Evolutionary conservation across 2,888 invertebrate species (phyloP).

Genomic region (Xanthia togata): DNA sequence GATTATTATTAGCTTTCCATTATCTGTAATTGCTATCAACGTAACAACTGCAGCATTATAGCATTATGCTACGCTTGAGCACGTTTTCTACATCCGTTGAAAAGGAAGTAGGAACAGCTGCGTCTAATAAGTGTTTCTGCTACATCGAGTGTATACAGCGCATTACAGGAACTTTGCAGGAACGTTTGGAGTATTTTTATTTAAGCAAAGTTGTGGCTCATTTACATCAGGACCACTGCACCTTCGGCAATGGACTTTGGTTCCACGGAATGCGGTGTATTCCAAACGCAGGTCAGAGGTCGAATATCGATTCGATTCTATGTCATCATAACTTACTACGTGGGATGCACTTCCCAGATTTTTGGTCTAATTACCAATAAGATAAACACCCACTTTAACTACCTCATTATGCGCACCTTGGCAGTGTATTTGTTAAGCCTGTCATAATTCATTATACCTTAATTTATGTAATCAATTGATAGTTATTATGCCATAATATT

Average conservation of each 20-base stretch:
- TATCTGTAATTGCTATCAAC: not conserved
- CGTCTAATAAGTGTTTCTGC: not conserved
- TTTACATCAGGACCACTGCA: not conserved
- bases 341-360: not conserved
- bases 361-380: not conserved
- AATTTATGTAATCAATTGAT: constrained; percentile 31
- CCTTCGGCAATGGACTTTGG: not conserved
- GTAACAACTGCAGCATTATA: not conserved
- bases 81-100: not conserved
- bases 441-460: constrained; percentile 11
- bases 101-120: too few relatives aligned
- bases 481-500: constrained; percentile 50
- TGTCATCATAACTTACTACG: not conserved
- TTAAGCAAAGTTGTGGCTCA: not conserved
- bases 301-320: not conserved
- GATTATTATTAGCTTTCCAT: not conserved
- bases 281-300: not conserved
- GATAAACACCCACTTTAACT: not conserved
- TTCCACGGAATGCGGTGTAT: not conserved
- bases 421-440: not conserved
- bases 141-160: not conserved
- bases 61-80: too few relatives aligned
- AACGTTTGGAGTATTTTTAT: not conserved
- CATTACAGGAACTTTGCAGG: not conserved
- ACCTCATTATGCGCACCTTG: not conserved